Conservation (phyloP, 2,888 invertebrate genomes). For the Craniophora ligustri region DNA sequence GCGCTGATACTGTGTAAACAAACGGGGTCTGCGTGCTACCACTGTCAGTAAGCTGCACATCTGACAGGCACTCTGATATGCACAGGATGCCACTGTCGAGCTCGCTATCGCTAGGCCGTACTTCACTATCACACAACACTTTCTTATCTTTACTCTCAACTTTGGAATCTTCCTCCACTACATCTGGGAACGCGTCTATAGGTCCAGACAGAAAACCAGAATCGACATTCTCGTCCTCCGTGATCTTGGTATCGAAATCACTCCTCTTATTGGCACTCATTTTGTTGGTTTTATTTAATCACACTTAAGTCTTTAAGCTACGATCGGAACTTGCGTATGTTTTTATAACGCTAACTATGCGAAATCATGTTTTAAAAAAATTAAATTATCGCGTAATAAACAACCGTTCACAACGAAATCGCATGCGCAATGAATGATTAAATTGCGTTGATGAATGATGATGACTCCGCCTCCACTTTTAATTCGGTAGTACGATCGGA, state of each 20-base stretch:
- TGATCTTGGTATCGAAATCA: conserved; percentile 73
- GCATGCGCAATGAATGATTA: conserved; percentile 70
- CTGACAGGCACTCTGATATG: conserved; percentile 86
- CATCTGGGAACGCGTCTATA: conserved; percentile 56
- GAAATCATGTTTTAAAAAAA: conserved; percentile 68
- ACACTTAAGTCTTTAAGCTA: conserved; percentile 46
- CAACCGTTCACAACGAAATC: conserved; percentile 60
- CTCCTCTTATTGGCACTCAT: conserved; percentile 82
- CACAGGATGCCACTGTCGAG: conserved; percentile 90
- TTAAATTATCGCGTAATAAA: conserved; percentile 47
- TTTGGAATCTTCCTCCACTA: conserved; percentile 43
- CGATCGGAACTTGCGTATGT: conserved; percentile 30
- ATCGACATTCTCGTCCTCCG: conserved; percentile 73
- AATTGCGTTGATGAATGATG: conserved; percentile 23
- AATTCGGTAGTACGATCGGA: conserved; percentile 47
- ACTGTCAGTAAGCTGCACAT: conserved; percentile 53
- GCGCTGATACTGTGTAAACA: conserved; percentile 44
- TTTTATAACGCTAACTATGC: conserved; percentile 53
- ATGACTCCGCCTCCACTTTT: conserved; percentile 24
- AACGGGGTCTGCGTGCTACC: conserved; percentile 22
- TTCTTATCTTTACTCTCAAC: conserved; percentile 59
- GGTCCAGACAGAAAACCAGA: conserved; percentile 77
- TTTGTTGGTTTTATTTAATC: conserved; percentile 59
- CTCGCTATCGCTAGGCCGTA: conserved; percentile 49
- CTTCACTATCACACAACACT: conserved; percentile 62